These are phyloP conservation scores for Euwallacea fornicatus DNA, from an alignment of 1,140 invertebrate genomes.

Conservation along the genomic window DNA sequence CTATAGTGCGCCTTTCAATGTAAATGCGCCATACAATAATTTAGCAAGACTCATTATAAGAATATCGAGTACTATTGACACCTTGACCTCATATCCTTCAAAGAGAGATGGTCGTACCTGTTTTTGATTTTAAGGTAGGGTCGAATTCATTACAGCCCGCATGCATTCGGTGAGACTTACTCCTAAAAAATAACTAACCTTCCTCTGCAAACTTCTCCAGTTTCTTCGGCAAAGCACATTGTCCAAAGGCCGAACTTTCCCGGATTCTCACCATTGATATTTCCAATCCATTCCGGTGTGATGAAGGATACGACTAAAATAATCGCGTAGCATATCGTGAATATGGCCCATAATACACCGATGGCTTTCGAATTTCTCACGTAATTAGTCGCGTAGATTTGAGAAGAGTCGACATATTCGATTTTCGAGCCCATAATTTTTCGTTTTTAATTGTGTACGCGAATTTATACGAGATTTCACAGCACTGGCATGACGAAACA, in stretches of 20 bases:
- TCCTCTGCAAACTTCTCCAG: slow-evolving; percentile 76
- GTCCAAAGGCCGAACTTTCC: slow-evolving; percentile 93
- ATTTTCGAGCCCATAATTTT: slow-evolving; percentile 80
- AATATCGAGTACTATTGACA: too few species aligned
- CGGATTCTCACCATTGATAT: slow-evolving; percentile 79
- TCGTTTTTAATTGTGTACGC: background rate
- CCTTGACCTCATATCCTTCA: too few species aligned
- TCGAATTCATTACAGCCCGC: too few species aligned
- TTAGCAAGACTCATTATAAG: too few species aligned
- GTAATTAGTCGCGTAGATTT: slow-evolving; percentile 90
- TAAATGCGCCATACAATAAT: too few species aligned
- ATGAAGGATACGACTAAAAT: slow-evolving; percentile 93
- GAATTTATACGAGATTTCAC: background rate
- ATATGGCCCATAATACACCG: slow-evolving; percentile 94
- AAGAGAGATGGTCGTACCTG: too few species aligned
- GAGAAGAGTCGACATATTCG: slow-evolving; percentile 85
- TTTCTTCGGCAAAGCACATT: slow-evolving; percentile 69
- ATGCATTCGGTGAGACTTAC: too few species aligned
- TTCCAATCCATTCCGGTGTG: slow-evolving; percentile 92
- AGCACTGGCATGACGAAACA: background rate
- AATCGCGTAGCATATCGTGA: slow-evolving; percentile 95
- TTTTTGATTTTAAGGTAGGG: too few species aligned
- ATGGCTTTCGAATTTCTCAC: slow-evolving; percentile 95
- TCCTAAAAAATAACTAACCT: slow-evolving; percentile 46
- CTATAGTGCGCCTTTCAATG: too few species aligned